phyloP scores from a whole-genome alignment of 2,797 vertebrate genomes.

The Falco columbarius region DNA sequence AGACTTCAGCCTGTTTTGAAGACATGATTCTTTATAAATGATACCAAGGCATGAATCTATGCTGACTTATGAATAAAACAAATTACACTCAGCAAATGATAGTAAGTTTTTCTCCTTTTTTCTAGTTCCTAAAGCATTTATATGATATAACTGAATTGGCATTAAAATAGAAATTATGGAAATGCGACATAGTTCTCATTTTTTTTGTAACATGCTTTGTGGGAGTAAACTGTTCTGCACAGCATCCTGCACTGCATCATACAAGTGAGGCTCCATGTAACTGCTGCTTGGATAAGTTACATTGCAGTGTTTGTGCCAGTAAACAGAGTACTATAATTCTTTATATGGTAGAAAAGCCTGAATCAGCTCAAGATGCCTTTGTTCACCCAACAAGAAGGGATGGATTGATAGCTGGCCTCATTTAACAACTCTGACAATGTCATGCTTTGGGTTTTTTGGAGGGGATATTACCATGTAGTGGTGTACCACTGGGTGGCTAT shows the following conservation, averaged over 20 bases:
- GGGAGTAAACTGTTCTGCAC: neutral
- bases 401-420: neutral
- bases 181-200: neutral
- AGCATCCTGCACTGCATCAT: neutral
- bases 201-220: neutral
- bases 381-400: neutral
- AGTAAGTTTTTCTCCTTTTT: neutral
- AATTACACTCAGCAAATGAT: neutral
- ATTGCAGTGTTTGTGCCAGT: neutral
- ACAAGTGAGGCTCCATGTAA: neutral
- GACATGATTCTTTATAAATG: neutral
- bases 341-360: neutral
- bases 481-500: neutral
- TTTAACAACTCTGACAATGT: neutral
- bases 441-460: neutral
- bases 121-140: neutral
- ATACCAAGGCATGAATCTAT: neutral
- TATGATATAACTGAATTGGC: neutral
- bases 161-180: neutral
- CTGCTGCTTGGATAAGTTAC: neutral
- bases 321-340: neutral
- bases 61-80: neutral
- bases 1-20: neutral
- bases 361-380: neutral
- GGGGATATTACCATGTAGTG: neutral